Evolutionary conservation across 2,888 invertebrate genomes (phyloP).

Genomic region (Orthosia gothica): DNA sequence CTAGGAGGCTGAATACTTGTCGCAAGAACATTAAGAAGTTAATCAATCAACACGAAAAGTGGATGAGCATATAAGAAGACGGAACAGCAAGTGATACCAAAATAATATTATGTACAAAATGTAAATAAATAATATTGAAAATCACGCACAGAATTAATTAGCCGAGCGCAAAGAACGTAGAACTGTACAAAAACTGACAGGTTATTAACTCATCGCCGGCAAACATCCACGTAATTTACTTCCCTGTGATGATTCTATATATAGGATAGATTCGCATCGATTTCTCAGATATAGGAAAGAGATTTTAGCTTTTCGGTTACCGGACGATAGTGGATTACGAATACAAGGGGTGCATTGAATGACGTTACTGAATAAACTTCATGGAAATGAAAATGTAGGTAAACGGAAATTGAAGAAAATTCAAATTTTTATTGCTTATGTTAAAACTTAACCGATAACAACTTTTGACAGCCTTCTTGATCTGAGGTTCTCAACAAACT

Average conservation of each 20-base stretch:
- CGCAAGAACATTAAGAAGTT: too few species aligned
- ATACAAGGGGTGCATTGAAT: neutral
- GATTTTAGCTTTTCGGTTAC: neutral
- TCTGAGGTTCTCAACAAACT: too few species aligned
- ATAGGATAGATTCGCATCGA: constrained; percentile 8
- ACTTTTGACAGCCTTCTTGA: too few species aligned
- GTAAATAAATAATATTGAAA: constrained; percentile 36
- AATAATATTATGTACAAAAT: constrained; percentile 1
- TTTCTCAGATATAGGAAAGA: neutral
- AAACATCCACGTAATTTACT: constrained; percentile 31
- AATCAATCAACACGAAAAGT: too few species aligned
- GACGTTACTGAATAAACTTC: too few species aligned
- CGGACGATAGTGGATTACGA: neutral
- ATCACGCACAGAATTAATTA: constrained; percentile 37
- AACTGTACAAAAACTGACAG: constrained; percentile 26
- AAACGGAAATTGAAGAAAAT: too few species aligned
- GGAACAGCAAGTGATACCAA: neutral
- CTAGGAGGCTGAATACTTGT: too few species aligned
- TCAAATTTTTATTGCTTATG: too few species aligned
- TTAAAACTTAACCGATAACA: too few species aligned
- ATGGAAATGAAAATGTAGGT: too few species aligned
- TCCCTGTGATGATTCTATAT: constrained; percentile 6
- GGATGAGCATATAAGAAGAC: neutral
- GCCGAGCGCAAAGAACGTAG: constrained; percentile 14
- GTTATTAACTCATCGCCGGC: constrained; percentile 43